Base-by-base conservation (phyloP, 2,113 vertebrate genomes). In the Alaudala cheleensis region DNA sequence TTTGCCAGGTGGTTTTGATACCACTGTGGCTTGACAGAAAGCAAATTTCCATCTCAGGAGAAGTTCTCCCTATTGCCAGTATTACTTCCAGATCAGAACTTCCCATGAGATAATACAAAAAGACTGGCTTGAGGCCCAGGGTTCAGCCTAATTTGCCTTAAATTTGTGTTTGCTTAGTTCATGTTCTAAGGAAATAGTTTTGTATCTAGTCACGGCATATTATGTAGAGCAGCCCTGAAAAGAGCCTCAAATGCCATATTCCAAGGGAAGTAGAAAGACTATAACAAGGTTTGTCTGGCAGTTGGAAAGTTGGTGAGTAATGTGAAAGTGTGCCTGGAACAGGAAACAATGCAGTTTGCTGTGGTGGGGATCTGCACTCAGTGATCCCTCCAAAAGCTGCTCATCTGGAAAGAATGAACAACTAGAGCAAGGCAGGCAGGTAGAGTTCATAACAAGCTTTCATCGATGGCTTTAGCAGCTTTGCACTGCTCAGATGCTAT, bases 391-490 rank as follows among this genome's bases (percentile, higher is more conserved):
- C 1, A 3, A 94, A 88, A 90, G 88, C 72, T 81, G 62, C 72
- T 96, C 91, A 74, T 78, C 62, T 86, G 92, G 89, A 90, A 94
- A 81, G 80, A 91, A 94, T 71, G 74, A 86, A 71, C 70, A 84
- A 45, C 73, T 29, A 72, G 5, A 81, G 83, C 53, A 51, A 83
- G 67, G 73, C 37, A 91, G 79, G 92, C 88, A 90, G 87, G 94
- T 70, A 95, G 92, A 82, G 88, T 34, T 94, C 42, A 5, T 69
- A 86, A 92, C 58, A 89, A 80, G 45, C 56, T 93, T 77, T 86
- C 90, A 45, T 51, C 91, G 22, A 91, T 95, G 92, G 79, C 77
- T 96, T 96, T 92, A 87, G 58, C 93, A 95, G 92, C 57, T 93
- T 94, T 81, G 64, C 57, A n/a, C 92, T 80, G 42, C 93, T 96